Percentiles rank a stretch among this genome's conserved stretches.
phyloP scores from a whole-genome alignment of 2,888 invertebrate species.

The Pseudanteris insignis region DNA sequence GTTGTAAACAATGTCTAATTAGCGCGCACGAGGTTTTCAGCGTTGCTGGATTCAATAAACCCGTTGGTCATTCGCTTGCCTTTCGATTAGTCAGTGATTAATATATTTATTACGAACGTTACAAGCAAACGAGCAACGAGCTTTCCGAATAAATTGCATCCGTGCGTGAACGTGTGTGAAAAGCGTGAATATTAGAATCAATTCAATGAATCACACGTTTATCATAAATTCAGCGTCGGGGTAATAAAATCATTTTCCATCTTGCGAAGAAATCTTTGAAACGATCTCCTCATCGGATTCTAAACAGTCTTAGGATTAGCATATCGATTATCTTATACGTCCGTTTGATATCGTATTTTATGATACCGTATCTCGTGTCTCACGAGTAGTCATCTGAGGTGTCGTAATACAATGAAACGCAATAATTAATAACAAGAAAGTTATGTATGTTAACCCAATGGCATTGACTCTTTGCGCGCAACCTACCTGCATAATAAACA shows the following conservation, averaged over 20 bases:
- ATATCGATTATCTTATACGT: slow-evolving; percentile 16
- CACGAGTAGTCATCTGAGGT: slow-evolving; percentile 26
- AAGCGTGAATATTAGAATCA: too few species aligned
- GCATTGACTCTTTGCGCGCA: slow-evolving; percentile 37
- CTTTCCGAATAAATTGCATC: too few species aligned
- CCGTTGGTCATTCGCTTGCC: too few species aligned
- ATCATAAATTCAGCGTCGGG: slow-evolving; percentile 2
- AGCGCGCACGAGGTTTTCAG: too few species aligned
- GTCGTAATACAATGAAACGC: slow-evolving; percentile 31
- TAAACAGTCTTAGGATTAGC: slow-evolving; percentile 4
- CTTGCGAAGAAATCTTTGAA: background rate
- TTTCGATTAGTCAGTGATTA: too few species aligned
- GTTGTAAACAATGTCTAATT: too few species aligned
- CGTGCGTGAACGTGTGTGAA: too few species aligned
- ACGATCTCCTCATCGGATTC: slow-evolving; percentile 6
- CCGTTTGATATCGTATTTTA: slow-evolving; percentile 15
- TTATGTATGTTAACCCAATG: slow-evolving; percentile 38
- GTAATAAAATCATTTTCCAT: slow-evolving; percentile 7
- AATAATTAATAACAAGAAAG: slow-evolving; percentile 42
- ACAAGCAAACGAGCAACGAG: too few species aligned
- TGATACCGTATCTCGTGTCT: slow-evolving; percentile 23
- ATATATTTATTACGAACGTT: too few species aligned
- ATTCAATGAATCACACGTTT: slow-evolving; percentile 1
- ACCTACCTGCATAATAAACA: too few species aligned
- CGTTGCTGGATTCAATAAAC: too few species aligned